Conservation (phyloP, 2,113 vertebrate genomes). For the Phainopepla nitens region DNA sequence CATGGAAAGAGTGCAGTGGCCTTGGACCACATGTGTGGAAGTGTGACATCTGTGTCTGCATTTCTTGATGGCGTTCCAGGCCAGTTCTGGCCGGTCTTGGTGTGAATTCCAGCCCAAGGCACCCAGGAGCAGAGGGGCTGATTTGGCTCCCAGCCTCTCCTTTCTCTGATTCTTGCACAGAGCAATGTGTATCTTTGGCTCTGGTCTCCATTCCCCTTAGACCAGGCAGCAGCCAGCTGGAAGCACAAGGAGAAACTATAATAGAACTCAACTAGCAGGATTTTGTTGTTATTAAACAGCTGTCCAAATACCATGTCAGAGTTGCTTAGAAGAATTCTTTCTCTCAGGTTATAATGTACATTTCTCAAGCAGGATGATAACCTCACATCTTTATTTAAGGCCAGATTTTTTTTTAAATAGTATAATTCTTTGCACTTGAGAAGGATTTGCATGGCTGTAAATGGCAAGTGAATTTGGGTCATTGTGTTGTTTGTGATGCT, state of each 20-base stretch:
- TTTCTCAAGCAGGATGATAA: neutral
- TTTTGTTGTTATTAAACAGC: conserved; percentile 46
- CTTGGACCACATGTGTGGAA: neutral
- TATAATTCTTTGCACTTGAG: neutral
- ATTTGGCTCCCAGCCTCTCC: neutral
- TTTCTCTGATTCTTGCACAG: neutral
- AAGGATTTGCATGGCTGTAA: neutral
- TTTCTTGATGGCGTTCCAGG: neutral
- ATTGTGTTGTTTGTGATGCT: neutral
- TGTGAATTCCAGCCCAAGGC: neutral
- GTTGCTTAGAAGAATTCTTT: neutral
- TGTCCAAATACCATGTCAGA: conserved; percentile 34
- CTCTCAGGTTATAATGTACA: neutral
- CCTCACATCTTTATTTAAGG: neutral
- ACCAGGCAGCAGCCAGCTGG: conserved; percentile 39
- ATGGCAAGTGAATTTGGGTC: neutral
- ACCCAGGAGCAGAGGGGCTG: neutral
- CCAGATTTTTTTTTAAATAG: neutral
- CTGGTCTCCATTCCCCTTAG: neutral
- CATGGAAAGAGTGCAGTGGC: neutral
- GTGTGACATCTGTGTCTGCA: neutral
- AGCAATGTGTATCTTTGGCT: conserved; percentile 46
- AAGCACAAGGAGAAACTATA: conserved; percentile 10
- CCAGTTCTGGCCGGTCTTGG: neutral
- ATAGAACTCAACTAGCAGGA: neutral